These are phyloP conservation scores for Heliocidaris tuberculata DNA, from an alignment of 35 echinoderm and acorn worm genomes.

Conservation along the genomic window DNA sequence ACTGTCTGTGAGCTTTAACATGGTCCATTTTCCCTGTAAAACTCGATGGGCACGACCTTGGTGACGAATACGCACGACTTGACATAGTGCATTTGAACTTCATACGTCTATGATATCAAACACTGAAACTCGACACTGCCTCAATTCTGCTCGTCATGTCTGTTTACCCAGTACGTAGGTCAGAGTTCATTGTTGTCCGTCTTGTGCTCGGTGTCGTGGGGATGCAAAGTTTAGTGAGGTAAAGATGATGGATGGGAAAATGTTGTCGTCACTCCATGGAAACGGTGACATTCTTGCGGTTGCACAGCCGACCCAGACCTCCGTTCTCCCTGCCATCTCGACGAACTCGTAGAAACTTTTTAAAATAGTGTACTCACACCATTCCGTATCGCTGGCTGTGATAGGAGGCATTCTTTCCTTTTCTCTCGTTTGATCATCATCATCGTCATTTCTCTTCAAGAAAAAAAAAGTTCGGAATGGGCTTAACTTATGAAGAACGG, in stretches of 20 bases:
- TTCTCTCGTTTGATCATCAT: no score
- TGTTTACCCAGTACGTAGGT: neutral
- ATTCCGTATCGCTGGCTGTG: no score
- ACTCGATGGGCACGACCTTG: neutral
- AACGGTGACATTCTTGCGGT: neutral
- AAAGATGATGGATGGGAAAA: neutral
- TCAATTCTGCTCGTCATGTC: neutral
- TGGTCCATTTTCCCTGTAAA: no score
- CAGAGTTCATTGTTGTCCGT: neutral
- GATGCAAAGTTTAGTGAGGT: neutral
- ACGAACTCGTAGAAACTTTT: neutral
- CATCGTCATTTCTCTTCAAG: no score
- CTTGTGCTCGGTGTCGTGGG: neutral
- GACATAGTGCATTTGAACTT: neutral
- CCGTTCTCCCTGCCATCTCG: neutral
- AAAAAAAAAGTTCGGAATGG: neutral
- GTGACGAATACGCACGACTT: neutral
- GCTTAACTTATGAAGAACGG: neutral
- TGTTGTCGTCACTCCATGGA: conserved; percentile 7
- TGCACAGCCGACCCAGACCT: neutral
- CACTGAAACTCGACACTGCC: neutral
- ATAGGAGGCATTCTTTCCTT: no score
- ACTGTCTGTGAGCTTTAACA: no score
- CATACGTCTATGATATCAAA: neutral
- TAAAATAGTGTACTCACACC: neutral